Evolutionary conservation across 2,797 vertebrate species (phyloP).

Genomic region (Gorsachius magnificus): DNA sequence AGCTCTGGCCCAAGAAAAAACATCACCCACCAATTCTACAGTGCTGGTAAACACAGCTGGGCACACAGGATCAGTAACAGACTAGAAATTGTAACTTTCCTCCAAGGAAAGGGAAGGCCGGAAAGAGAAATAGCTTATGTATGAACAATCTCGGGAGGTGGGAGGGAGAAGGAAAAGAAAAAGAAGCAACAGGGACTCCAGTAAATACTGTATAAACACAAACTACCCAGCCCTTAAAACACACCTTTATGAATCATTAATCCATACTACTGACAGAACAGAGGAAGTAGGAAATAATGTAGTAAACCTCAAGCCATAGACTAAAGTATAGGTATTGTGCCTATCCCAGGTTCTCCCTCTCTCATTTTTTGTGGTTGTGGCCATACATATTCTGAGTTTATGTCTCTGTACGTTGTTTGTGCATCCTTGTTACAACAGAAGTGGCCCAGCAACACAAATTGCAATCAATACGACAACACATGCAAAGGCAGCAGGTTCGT

Average conservation of each 20-base stretch:
- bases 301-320: background rate
- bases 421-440: background rate
- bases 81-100: background rate
- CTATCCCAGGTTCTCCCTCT: background rate
- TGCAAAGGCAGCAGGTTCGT: background rate
- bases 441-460: background rate
- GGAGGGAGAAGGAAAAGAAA: background rate
- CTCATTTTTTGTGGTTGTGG: background rate
- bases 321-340: background rate
- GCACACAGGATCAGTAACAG: background rate
- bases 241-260: constrained; percentile 29
- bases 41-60: background rate
- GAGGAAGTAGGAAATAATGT: background rate
- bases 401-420: background rate
- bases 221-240: background rate
- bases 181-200: background rate
- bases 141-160: background rate
- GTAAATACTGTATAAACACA: background rate
- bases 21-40: background rate
- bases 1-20: background rate
- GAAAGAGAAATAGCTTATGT: background rate
- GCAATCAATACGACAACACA: background rate
- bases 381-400: background rate
- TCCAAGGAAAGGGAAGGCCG: background rate
- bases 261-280: background rate